Conservation (phyloP, 2,797 vertebrate genomes). For the Pangasius mekongensis region DNA sequence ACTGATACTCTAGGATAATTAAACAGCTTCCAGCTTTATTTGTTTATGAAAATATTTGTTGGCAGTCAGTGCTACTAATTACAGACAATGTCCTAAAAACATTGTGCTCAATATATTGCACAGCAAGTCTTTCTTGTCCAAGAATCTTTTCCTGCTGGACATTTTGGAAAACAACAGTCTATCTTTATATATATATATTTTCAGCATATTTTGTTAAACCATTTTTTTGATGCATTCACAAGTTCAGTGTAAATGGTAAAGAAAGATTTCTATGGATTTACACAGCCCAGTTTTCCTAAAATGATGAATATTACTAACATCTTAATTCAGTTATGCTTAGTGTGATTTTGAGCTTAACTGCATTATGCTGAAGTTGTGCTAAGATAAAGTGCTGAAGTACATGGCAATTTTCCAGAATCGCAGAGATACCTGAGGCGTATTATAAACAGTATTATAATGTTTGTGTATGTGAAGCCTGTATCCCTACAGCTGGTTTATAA, state of each 20-base stretch:
- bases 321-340: background rate
- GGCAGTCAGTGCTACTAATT: background rate
- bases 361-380: conserved; percentile 20
- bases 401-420: background rate
- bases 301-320: conserved; percentile 6
- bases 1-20: background rate
- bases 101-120: background rate
- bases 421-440: background rate
- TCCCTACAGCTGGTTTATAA: background rate
- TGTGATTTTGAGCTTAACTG: conserved; percentile 11
- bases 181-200: background rate
- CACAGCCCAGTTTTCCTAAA: background rate
- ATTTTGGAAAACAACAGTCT: background rate
- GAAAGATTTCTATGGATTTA: background rate
- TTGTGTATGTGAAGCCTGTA: background rate
- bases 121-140: background rate
- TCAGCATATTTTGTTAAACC: background rate
- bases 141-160: background rate
- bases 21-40: background rate
- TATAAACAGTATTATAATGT: conserved; percentile 5
- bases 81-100: background rate
- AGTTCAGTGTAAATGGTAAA: background rate
- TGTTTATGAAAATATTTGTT: background rate
- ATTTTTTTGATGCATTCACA: background rate
- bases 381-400: background rate